Percentiles rank a stretch among this genome's conserved stretches.
These are phyloP conservation scores for Heliconius erato DNA, from an alignment of 2,888 invertebrate species.

Conservation along the genomic window DNA sequence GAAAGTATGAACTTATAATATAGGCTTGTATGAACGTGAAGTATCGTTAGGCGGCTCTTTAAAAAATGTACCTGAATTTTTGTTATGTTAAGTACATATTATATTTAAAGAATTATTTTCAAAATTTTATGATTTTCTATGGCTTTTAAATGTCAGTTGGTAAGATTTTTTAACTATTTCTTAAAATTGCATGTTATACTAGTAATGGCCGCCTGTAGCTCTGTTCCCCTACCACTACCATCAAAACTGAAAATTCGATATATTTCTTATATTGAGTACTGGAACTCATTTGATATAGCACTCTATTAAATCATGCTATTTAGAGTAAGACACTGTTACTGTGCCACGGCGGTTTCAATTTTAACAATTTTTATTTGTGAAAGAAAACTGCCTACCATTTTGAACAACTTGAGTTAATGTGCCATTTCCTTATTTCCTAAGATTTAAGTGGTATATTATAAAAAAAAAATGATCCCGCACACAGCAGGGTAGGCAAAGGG, in stretches of 20 bases:
- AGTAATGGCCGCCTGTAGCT: too few species aligned
- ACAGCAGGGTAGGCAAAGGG: too few species aligned
- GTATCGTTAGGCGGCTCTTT: constrained; percentile 22
- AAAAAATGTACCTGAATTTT: constrained; percentile 5
- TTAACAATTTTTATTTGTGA: too few species aligned
- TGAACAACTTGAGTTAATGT: too few species aligned
- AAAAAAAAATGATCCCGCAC: too few species aligned
- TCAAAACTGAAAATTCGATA: not conserved
- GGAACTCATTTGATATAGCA: not conserved
- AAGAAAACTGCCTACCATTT: too few species aligned
- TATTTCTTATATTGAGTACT: not conserved
- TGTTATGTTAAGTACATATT: not conserved
- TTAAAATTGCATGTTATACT: too few species aligned
- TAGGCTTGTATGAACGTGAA: constrained; percentile 4
- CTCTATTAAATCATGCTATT: not conserved
- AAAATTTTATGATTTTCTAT: not conserved
- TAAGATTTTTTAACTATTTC: not conserved
- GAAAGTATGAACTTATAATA: not conserved
- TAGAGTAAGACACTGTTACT: too few species aligned
- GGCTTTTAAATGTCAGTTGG: not conserved
- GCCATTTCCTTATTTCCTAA: too few species aligned
- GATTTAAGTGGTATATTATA: too few species aligned
- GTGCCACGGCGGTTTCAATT: not conserved
- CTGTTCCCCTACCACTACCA: too few species aligned
- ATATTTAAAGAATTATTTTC: not conserved